Evolutionary conservation across 1,140 invertebrate species (phyloP), one percentile per base, ranked within the genome.

Genomic region (Tetragonula clypearis): DNA sequence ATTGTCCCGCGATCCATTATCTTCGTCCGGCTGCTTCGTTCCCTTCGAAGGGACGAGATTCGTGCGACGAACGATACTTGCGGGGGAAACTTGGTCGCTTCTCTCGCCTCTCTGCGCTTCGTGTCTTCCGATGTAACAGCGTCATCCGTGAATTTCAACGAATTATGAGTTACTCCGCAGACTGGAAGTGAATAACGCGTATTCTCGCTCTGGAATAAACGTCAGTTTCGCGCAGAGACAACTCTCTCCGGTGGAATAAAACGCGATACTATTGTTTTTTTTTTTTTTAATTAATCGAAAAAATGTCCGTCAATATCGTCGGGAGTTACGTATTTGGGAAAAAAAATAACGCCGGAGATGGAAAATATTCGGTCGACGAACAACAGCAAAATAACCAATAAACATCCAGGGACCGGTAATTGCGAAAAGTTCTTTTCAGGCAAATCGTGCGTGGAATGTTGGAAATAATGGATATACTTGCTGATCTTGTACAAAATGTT

Each of bases 41-140:
- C 78, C 77, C 15, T 26, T 14, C 35, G 49, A 30, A 30, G 30
- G 53, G 35, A 66, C 26, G n/a, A n/a, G 3, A 53, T 58, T 35
- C 21, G n/a, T n/a, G 74, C 84, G 80, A 87, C 60, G 86, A 58
- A 88, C 86, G 86, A 82, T 79, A 84, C 83, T 88, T 80, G 71
- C 69, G 17, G 72, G 35, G 35, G 23, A 35, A 88, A 87, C 86
- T 87, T 88, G 8, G 35, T 60, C 41, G 71, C 35, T 56, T 55
- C n/a, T 60, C 58, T 65, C 75, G 15, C 49, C 55, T 62, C 75
- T n/a, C 53, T 41, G 12, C 21, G 4, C 14, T n/a, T 5, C 14
- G 2, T n/a, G 21, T n/a, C 2, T 12, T 30, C 41, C 53, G 53
- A 53, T 26, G 73, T 19, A 79, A 85, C 80, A 76, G 58, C 60